phyloP scores from a whole-genome alignment of 2,888 invertebrate genomes.

The Empis livida region DNA sequence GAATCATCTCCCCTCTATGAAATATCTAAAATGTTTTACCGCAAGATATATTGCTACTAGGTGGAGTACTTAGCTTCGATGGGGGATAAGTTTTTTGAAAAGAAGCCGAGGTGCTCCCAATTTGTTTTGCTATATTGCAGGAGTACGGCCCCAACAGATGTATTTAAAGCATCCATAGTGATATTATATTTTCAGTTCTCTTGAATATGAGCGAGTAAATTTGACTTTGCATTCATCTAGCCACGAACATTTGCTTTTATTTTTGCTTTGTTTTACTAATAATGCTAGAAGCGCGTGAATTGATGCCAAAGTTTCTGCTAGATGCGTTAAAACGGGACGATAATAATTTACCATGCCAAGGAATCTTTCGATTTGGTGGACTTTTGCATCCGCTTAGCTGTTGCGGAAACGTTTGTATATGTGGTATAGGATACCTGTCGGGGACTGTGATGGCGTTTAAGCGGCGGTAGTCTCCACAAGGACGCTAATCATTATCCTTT shows the following conservation, averaged over 20 bases:
- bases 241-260: constrained; percentile 1
- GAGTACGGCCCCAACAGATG: no score
- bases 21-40: no score
- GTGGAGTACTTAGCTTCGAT: no score
- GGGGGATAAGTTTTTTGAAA: no score
- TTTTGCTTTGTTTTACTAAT: background rate
- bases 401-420: background rate
- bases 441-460: background rate
- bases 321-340: constrained; percentile 1
- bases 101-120: no score
- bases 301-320: no score
- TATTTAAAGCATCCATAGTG: no score
- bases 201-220: constrained; percentile 5
- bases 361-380: background rate
- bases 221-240: background rate
- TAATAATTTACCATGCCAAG: constrained; percentile 11
- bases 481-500: background rate
- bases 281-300: background rate
- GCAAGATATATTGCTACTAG: no score
- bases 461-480: background rate
- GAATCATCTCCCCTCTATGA: no score
- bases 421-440: background rate
- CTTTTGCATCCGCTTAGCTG: constrained; percentile 7
- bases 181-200: background rate
- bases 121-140: no score